Evolutionary conservation across 1,140 invertebrate species (phyloP), one percentile per base, ranked within the genome.

Genomic region (Apocrypta bakeri): DNA sequence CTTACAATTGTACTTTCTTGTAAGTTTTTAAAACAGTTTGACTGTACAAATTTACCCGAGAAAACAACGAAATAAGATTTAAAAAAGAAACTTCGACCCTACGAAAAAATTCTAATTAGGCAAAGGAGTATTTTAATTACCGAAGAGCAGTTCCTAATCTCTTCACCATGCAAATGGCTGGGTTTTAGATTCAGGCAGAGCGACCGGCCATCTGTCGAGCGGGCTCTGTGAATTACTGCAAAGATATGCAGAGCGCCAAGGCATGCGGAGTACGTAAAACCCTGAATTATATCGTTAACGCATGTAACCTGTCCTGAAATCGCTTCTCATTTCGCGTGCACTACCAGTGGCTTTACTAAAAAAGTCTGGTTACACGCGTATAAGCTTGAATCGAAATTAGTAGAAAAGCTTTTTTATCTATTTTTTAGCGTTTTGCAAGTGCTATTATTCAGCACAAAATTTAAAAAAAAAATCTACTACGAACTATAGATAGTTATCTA

Each of bases 211-310:
- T 84, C 61, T 84, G 83, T 31, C 33, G 31, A 7, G 40, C 71
- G 61, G 83, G 83, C 37, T 84, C 83, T 11, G 74, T 84, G 1
- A 64, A 64, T 17, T 84, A 77, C 29, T 84, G 83, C 74, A 84
- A 84, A 56, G 72, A 84, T 56, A 81, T 81, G 79, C 78, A 81
- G 42, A 84, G 72, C 21, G 83, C 83, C 31, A 84, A 84, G n/a
- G 78, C 63, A 42, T 84, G 83, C 48, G 79, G 73, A n/a, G 83
- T 84, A 81, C 64, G 83, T 84, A 84, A 61, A 75, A 33, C 48
- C 48, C 48, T 56, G 48, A 56, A 56, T 56, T 56, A 56, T 56
- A 56, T 56, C 48, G 48, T 56, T 56, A 56, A 56, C 48, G 48
- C 48, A 56, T 56, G 48, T 56, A 56, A 56, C 48, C 48, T 21